Base-by-base conservation (phyloP, 1,140 invertebrate species). In the Ylistrum balloti region DNA sequence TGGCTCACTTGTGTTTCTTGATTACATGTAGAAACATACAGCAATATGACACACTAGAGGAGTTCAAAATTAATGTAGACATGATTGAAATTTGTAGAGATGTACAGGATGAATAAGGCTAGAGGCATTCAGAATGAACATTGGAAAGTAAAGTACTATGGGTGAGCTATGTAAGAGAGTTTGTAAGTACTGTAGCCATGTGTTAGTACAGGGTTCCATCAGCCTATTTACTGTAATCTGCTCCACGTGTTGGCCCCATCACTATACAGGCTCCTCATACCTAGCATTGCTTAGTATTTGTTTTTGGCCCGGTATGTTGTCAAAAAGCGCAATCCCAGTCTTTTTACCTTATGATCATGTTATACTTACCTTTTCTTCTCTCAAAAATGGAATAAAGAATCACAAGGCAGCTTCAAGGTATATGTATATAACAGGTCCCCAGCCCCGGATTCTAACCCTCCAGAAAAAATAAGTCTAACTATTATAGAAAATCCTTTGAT, bases 301-400 rank as follows among this genome's bases (percentile, higher is more conserved):
- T 74, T 74, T 74, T 74, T 28, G n/a, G 20, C 56, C 56, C 28
- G 56, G 56, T 74, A 74, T 74, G 56, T 74, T 74, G 56, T 74
- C 56, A n/a, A 74, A 74, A 28, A 74, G 28, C 22, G 13, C 1
- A 2, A 74, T 74, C 56, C 22, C 22, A 28, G n/a, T 74, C 56
- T 5, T 74, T 74, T 74, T 28, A 11, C 22, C n/a, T 74, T 74
- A 74, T 45, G 41, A 45, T 45, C 41, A 45, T 38, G 13, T 38
- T 13, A 38, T 38, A 38, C 35, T 38, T 5, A 7, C 35, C 5
- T 38, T 38, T 5, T 38, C 35, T 38, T 38, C 5, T 38, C 5
- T 38, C 13, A 13, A 38, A 38, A 38, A 5, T 13, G 35, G 13
- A 7, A 38, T 38, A 13, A 38, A 13, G 35, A 7, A 38, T 38